phyloP scores from a whole-genome alignment of 2,797 vertebrate genomes.

The Scarus forsteni region DNA sequence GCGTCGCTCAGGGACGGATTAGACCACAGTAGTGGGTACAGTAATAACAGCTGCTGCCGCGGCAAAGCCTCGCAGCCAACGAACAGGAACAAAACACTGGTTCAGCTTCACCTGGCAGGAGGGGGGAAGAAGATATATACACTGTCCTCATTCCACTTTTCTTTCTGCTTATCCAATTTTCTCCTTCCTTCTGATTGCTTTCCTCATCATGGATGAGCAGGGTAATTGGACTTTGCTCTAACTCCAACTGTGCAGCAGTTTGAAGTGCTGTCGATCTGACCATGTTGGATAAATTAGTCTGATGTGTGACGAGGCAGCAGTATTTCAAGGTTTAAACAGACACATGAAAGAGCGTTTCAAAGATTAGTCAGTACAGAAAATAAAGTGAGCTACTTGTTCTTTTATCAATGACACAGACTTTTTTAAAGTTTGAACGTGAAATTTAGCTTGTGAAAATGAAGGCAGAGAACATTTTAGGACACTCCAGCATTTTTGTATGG shows the following conservation, averaged over 20 bases:
- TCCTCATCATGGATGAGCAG: constrained; percentile 52
- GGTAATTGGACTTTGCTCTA: constrained; percentile 52
- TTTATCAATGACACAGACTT: not conserved
- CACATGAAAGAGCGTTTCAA: constrained; percentile 12
- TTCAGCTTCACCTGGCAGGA: constrained; percentile 25
- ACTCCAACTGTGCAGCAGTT: constrained; percentile 61
- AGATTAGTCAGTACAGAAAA: not conserved
- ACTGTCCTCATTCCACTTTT: not conserved
- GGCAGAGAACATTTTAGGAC: not conserved
- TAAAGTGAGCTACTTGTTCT: not conserved
- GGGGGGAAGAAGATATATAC: not conserved
- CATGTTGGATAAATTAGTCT: constrained; percentile 31
- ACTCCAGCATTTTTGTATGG: not conserved
- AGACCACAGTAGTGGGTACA: constrained; percentile 56
- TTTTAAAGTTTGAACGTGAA: constrained; percentile 7
- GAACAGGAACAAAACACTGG: constrained; percentile 49
- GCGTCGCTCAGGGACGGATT: constrained; percentile 59
- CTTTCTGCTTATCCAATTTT: constrained; percentile 43
- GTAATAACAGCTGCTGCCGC: constrained; percentile 55
- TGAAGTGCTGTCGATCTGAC: constrained; percentile 33
- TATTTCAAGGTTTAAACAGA: constrained; percentile 43
- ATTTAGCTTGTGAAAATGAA: not conserved
- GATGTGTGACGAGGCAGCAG: constrained; percentile 43
- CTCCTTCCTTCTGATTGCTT: constrained; percentile 56
- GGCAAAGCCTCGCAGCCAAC: constrained; percentile 46